A percentile compares a stretch with the other conserved stretches of the same genome.
Conservation (phyloP, 2,797 vertebrate genomes). For the Myotis myotis region DNA sequence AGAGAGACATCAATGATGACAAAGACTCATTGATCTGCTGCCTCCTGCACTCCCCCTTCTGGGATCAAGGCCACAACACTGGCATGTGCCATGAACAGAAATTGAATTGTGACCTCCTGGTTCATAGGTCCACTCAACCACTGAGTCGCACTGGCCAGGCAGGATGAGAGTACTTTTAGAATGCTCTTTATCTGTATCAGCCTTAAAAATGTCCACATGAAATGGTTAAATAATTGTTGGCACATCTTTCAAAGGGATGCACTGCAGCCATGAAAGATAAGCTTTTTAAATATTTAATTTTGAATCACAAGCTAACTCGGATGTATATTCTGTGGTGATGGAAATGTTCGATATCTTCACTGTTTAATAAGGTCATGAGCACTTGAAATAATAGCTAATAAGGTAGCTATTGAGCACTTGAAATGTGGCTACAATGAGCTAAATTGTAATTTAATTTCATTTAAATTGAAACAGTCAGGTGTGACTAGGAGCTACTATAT, state of each 20-base stretch:
- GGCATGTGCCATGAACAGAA: too few relatives aligned
- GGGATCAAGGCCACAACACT: too few relatives aligned
- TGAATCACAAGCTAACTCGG: neutral
- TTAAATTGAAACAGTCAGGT: neutral
- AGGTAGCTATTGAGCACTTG: neutral
- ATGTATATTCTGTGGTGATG: neutral
- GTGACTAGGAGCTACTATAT: neutral
- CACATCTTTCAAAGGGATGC: neutral
- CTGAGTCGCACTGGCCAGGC: too few relatives aligned
- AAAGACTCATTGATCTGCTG: too few relatives aligned
- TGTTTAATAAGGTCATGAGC: neutral
- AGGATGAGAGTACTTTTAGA: neutral
- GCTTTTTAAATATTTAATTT: slow-evolving; percentile 13
- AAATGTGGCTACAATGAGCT: neutral
- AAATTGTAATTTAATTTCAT: slow-evolving; percentile 14
- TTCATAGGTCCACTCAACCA: too few relatives aligned
- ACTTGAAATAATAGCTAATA: too few relatives aligned
- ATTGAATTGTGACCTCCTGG: too few relatives aligned
- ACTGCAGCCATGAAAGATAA: neutral
- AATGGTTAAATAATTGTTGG: neutral
- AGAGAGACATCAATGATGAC: too few relatives aligned
- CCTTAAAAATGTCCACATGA: neutral
- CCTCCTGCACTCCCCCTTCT: too few relatives aligned
- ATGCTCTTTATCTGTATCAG: neutral
- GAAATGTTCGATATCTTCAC: neutral